These are phyloP conservation scores for Sceloporus tristichus DNA, from an alignment of 2,113 vertebrate genomes.

Conservation along the genomic window DNA sequence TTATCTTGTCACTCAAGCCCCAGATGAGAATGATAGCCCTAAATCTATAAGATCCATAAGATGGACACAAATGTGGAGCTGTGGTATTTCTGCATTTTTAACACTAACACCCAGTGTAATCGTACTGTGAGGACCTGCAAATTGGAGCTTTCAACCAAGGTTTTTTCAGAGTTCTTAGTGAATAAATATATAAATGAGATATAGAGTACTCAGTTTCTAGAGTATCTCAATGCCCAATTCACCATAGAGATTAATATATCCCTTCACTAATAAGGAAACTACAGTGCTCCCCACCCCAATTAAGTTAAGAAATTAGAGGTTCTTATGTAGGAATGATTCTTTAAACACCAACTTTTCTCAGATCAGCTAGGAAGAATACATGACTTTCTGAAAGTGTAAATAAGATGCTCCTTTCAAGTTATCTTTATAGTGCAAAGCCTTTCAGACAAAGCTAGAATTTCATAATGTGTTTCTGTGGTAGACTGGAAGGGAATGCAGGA, in stretches of 20 bases:
- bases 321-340: too few species aligned
- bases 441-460: constrained; percentile 13
- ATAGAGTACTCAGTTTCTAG: too few species aligned
- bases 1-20: background rate
- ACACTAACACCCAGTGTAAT: background rate
- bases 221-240: too few species aligned
- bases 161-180: background rate
- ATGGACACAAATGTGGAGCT: background rate
- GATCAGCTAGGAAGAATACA: background rate
- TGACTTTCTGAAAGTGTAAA: background rate
- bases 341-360: background rate
- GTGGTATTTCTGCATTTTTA: background rate
- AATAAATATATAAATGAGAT: background rate
- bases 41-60: background rate
- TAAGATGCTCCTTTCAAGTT: background rate
- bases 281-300: too few species aligned
- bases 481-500: constrained; percentile 41
- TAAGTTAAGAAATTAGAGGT: too few species aligned
- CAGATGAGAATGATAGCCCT: background rate
- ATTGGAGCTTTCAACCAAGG: background rate
- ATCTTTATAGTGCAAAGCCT: background rate
- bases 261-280: too few species aligned
- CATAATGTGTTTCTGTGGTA: constrained; percentile 42
- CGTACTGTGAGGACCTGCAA: background rate
- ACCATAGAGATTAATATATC: too few species aligned